Evolutionary conservation across 2,888 invertebrate genomes (phyloP).

Genomic region (Phortica okadai): DNA sequence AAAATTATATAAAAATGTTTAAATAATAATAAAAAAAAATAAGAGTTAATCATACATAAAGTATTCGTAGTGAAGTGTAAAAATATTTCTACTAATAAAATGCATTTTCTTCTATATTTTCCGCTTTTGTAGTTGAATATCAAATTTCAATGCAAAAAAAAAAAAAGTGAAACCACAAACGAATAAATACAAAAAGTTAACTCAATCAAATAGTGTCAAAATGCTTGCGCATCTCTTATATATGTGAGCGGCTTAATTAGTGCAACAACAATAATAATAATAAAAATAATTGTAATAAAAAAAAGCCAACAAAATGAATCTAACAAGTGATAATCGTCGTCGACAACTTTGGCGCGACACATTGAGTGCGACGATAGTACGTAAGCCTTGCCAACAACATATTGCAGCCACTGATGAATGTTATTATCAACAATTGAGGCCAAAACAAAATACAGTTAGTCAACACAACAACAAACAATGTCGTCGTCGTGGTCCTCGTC

Average conservation of each 20-base stretch:
- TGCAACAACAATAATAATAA: constrained; percentile 47
- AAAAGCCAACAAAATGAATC: constrained; percentile 32
- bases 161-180: constrained; percentile 3
- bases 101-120: constrained; percentile 31
- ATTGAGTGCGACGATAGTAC: constrained; percentile 12
- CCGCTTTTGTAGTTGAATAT: constrained; percentile 49
- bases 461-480: neutral
- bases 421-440: neutral
- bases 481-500: neutral
- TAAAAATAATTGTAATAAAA: constrained; percentile 33
- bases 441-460: too few species aligned
- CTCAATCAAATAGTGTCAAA: constrained; percentile 24
- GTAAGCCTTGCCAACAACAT: too few species aligned
- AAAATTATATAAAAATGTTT: constrained; percentile 36
- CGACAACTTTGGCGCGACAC: constrained; percentile 20
- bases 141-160: constrained; percentile 49
- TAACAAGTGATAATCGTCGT: constrained; percentile 30
- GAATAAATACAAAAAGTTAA: constrained; percentile 19
- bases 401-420: too few species aligned
- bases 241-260: constrained; percentile 37
- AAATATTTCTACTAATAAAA: neutral
- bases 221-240: neutral
- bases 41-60: constrained; percentile 28
- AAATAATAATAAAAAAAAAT: constrained; percentile 25
- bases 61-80: neutral